Evolutionary conservation across 2,113 vertebrate genomes (phyloP).

Genomic region (Notothenia coriiceps): DNA sequence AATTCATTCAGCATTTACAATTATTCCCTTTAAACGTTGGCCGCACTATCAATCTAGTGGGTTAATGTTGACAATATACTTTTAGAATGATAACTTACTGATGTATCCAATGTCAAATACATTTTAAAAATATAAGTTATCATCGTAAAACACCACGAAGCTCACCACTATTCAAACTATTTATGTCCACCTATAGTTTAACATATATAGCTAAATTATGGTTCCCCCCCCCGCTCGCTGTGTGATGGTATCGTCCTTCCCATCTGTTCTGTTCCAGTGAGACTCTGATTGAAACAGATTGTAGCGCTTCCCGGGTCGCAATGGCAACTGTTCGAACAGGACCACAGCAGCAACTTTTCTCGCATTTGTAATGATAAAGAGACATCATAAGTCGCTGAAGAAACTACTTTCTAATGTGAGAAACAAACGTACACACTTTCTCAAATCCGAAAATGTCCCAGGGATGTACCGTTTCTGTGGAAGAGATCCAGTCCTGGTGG

Average conservation of each 20-base stretch:
- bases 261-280: slow-evolving; percentile 84
- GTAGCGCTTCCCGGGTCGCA: slow-evolving; percentile 68
- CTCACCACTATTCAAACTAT: fast-evolving
- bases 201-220: neutral
- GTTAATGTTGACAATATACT: neutral
- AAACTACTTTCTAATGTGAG: slow-evolving; percentile 81
- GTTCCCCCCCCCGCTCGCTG: neutral
- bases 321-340: slow-evolving; percentile 73
- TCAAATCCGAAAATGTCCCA: slow-evolving; percentile 82
- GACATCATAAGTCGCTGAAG: slow-evolving; percentile 17
- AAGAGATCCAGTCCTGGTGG: slow-evolving; percentile 96
- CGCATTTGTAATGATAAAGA: slow-evolving; percentile 59
- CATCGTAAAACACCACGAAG: fast-evolving
- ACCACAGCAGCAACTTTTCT: slow-evolving; percentile 70
- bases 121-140: fast-evolving
- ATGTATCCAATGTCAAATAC: fast-evolving
- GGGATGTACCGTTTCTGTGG: slow-evolving; percentile 88
- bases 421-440: slow-evolving; percentile 35
- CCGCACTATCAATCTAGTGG: slow-evolving; percentile 25
- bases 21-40: slow-evolving; percentile 82
- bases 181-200: neutral
- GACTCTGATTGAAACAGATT: slow-evolving; percentile 83
- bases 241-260: slow-evolving; percentile 76
- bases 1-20: slow-evolving; percentile 51
- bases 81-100: neutral